Conservation (phyloP, 2,113 vertebrate genomes). For the Picathartes gymnocephalus region DNA sequence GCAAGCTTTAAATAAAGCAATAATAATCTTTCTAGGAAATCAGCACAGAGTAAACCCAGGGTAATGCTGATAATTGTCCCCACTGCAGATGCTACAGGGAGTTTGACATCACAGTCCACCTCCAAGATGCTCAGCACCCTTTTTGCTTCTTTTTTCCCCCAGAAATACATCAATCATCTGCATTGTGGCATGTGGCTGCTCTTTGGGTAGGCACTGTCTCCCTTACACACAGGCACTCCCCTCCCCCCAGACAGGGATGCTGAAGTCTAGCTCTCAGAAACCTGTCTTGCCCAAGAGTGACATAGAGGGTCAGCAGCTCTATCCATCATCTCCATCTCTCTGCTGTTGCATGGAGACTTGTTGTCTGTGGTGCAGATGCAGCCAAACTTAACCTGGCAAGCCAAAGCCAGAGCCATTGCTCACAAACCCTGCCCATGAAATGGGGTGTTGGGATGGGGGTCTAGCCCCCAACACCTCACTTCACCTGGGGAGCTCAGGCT, state of each 20-base stretch:
- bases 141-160: background rate
- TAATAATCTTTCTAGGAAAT: background rate
- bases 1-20: background rate
- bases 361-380: background rate
- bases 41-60: background rate
- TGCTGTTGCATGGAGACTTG: accelerated
- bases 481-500: background rate
- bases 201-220: background rate
- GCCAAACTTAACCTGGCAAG: background rate
- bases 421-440: background rate
- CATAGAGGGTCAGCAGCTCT: background rate
- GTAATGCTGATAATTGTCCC: background rate
- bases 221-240: background rate
- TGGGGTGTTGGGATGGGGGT: accelerated
- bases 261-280: background rate
- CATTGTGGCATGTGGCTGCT: background rate
- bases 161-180: background rate
- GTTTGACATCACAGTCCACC: background rate
- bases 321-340: background rate
- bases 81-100: background rate
- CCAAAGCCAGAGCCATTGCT: background rate
- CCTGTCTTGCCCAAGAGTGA: too few relatives aligned
- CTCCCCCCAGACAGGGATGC: background rate
- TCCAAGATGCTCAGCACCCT: background rate
- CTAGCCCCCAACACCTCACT: accelerated